phyloP scores from a whole-genome alignment of 2,113 vertebrate species.

The Heterotilapia buettikoferi region DNA sequence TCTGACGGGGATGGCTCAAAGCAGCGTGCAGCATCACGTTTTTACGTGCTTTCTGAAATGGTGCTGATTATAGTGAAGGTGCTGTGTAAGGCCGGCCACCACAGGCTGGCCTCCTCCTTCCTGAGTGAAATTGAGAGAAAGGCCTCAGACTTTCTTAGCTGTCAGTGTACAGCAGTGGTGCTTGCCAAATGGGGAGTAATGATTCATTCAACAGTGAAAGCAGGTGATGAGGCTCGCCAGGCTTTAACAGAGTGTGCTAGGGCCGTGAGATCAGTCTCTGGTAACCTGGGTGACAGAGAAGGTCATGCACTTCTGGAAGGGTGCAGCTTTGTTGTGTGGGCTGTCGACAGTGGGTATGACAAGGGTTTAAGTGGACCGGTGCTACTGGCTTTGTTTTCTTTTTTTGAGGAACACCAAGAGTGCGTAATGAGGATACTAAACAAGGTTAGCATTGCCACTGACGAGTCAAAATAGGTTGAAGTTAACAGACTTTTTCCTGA shows the following conservation, averaged over 20 bases:
- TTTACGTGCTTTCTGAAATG: conserved; percentile 70
- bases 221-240: neutral
- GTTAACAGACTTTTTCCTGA: neutral
- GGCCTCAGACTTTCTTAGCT: neutral
- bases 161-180: neutral
- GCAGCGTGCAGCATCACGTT: neutral
- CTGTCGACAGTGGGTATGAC: conserved; percentile 51
- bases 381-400: conserved; percentile 69
- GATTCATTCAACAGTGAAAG: conserved; percentile 41
- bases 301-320: conserved; percentile 71
- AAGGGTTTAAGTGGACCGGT: conserved; percentile 32
- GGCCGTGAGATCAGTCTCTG: conserved; percentile 48
- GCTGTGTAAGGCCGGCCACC: conserved; percentile 68
- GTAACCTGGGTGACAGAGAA: conserved; percentile 9
- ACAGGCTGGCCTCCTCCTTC: conserved; percentile 39
- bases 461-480: neutral
- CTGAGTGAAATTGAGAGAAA: conserved; percentile 22
- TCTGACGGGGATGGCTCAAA: neutral
- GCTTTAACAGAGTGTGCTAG: conserved; percentile 63
- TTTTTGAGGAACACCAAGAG: conserved; percentile 71
- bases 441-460: conserved; percentile 45
- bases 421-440: conserved; percentile 53
- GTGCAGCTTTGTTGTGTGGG: conserved; percentile 72
- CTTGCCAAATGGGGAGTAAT: conserved; percentile 59
- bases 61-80: conserved; percentile 62